Evolutionary conservation across 2,888 invertebrate species (phyloP).

Genomic region (Drosophila seclusa): DNA sequence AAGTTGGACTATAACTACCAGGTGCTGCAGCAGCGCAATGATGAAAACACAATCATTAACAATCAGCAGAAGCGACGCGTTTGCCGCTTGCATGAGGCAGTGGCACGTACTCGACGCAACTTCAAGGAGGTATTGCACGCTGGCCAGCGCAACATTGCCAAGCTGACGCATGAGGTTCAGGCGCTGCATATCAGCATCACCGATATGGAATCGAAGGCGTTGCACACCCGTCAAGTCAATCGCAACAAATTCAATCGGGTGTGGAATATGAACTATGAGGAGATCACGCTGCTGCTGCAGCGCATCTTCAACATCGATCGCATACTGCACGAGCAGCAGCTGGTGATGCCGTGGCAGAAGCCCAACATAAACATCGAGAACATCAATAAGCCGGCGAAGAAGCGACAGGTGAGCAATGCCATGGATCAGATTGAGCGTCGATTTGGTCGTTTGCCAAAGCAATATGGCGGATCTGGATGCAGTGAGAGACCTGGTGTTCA

Average conservation of each 20-base stretch:
- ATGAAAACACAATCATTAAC: constrained; percentile 92
- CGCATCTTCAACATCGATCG: constrained; percentile 87
- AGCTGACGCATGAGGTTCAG: constrained; percentile 89
- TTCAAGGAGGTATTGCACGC: constrained; percentile 88
- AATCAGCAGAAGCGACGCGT: constrained; percentile 92
- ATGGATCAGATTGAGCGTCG: constrained; percentile 51
- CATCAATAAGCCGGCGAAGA: constrained; percentile 53
- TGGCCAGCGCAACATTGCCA: constrained; percentile 88
- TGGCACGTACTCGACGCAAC: constrained; percentile 88
- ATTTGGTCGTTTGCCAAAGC: constrained; percentile 49
- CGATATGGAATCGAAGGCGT: constrained; percentile 89
- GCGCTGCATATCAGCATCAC: constrained; percentile 88
- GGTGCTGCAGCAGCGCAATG: constrained; percentile 93
- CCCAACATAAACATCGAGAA: constrained; percentile 81
- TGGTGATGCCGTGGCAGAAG: constrained; percentile 86
- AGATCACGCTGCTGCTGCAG: constrained; percentile 85
- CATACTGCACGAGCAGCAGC: constrained; percentile 88
- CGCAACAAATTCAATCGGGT: constrained; percentile 84
- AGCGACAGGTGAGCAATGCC: constrained; percentile 24
- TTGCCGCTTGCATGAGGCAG: constrained; percentile 90
- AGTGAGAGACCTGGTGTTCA: constrained; percentile 6
- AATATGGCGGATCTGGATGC: constrained; percentile 31
- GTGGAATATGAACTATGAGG: constrained; percentile 88
- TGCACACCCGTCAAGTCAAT: constrained; percentile 86
- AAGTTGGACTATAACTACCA: constrained; percentile 96